Evolutionary conservation across 2,113 vertebrate species (phyloP).

Genomic region (Turdus rufiventris): DNA sequence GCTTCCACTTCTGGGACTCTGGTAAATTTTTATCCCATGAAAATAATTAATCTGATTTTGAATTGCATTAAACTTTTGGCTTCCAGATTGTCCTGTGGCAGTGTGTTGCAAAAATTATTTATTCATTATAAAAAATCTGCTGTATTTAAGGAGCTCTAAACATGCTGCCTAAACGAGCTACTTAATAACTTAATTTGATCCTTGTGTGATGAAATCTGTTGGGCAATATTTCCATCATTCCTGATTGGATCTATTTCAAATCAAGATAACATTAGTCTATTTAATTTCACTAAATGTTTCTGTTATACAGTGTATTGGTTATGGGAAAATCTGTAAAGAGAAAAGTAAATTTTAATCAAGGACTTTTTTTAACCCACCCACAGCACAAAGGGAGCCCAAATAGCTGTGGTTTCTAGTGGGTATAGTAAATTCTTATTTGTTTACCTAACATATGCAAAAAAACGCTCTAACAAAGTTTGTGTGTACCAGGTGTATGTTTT

Average conservation of each 20-base stretch:
- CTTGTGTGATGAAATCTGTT: not conserved
- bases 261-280: not conserved
- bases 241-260: not conserved
- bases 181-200: not conserved
- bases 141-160: not conserved
- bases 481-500: not conserved
- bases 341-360: not conserved
- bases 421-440: not conserved
- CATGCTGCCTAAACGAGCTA: not conserved
- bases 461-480: not conserved
- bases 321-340: not conserved
- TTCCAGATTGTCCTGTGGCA: not conserved
- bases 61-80: not conserved
- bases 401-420: not conserved
- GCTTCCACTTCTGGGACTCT: not conserved
- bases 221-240: not conserved
- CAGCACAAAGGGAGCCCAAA: not conserved
- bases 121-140: not conserved
- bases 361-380: not conserved
- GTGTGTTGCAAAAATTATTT: not conserved
- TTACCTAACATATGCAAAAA: not conserved
- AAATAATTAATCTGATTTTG: not conserved
- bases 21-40: not conserved
- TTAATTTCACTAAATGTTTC: not conserved
- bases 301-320: not conserved